These are phyloP conservation scores for Eleutherodactylus coqui DNA, from an alignment of 2,797 vertebrate genomes.

Conservation along the genomic window DNA sequence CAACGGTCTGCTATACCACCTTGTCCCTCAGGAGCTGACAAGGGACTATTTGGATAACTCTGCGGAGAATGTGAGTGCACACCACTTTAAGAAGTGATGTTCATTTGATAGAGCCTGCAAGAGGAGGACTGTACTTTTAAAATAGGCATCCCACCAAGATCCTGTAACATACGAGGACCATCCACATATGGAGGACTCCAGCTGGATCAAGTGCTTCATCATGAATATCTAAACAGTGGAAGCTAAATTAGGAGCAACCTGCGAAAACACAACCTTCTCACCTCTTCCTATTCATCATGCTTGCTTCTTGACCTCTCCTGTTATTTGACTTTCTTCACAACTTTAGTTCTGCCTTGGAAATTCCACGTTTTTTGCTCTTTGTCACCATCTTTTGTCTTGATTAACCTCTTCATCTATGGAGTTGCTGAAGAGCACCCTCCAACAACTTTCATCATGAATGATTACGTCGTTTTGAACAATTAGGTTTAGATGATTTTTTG, in stretches of 20 bases:
- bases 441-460: neutral
- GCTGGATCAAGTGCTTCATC: neutral
- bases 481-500: neutral
- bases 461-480: neutral
- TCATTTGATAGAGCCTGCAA: constrained; percentile 4
- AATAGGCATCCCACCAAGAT: constrained; percentile 23
- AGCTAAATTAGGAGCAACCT: neutral
- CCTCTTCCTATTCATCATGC: neutral
- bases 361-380: neutral
- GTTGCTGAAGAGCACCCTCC: neutral
- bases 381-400: neutral
- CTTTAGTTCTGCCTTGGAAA: constrained; percentile 28
- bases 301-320: constrained; percentile 17
- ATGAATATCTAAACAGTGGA: neutral
- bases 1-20: neutral
- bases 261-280: constrained; percentile 13
- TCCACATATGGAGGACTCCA: constrained; percentile 14
- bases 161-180: neutral
- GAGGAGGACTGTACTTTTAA: neutral
- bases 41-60: constrained; percentile 5
- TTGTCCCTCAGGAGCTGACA: neutral
- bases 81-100: constrained; percentile 17
- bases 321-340: constrained; percentile 19
- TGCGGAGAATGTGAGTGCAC: constrained; percentile 3
- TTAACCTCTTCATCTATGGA: neutral